Base-by-base conservation (phyloP, 1,140 invertebrate genomes). In the Drosophila seguyi region DNA sequence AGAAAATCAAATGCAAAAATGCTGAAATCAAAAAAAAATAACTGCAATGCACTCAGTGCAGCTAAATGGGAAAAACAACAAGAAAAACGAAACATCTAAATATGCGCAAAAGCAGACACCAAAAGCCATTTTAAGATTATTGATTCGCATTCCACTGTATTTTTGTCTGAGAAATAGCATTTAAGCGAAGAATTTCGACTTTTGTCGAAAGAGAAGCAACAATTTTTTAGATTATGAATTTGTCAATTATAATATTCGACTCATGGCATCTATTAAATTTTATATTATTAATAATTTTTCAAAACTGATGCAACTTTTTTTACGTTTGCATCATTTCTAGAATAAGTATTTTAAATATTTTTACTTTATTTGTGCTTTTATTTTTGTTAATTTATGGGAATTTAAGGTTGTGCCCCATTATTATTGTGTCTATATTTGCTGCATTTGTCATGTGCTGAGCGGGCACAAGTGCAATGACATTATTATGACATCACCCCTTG, bases 141-240 rank as follows among this genome's bases (percentile, higher is more conserved):
- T 84, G 65, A 79, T 83, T 84, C 71, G 39, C 80, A 83, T 84
- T 83, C 71, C 81, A 79, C 71, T 62, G 80, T 83, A 75, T 83
- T 75, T 52, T 39, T 7, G 45, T 60, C n/a, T 53, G 11, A 38
- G 41, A 74, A 61, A 39, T 22, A 25, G 16, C 20, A 67, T 18
- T 65, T 34, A 3, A 60, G 16, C 13, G 11, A 61, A 14, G 13
- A 36, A 36, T 45, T 38, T 44, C 14, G 29, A 31, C 36, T 62
- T 41, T 31, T 42, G 59, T 18, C 50, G 34, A 20, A n/a, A n/a
- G n/a, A n/a, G n/a, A 22, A 8, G 27, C 14, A 16, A 25, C n/a
- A 4, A n/a, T 6, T n/a, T 53, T 38, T 25, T 1, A 20, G n/a
- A 14, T 14, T 22, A n/a, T 11, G 29, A 29, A n/a, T 36, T 63